Percentiles rank a stretch among this genome's conserved stretches.
Evolutionary conservation across 1,140 invertebrate genomes (phyloP).

Genomic region (Drosophila subobscura): DNA sequence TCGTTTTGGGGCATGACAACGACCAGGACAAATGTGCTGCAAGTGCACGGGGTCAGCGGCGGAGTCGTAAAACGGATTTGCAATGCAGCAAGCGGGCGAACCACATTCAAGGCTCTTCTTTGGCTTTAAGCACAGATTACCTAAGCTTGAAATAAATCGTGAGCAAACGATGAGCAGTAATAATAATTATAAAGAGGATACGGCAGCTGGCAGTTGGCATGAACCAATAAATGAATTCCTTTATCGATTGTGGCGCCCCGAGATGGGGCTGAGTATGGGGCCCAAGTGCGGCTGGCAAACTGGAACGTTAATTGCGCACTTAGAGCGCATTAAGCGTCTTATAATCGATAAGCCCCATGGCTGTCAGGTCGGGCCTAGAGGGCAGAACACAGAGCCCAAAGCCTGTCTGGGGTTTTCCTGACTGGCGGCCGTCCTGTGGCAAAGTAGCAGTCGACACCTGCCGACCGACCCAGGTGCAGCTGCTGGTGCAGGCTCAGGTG

Average conservation of each 20-base stretch:
- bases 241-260: slow-evolving; percentile 1
- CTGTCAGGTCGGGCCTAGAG: slow-evolving; percentile 32
- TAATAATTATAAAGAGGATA: background rate
- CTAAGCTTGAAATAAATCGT: slow-evolving; percentile 22
- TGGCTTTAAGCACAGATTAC: slow-evolving; percentile 39
- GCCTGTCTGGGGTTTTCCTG: background rate
- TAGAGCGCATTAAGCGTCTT: slow-evolving; percentile 54
- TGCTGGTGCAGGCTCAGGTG: slow-evolving; percentile 7
- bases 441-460: slow-evolving; percentile 43
- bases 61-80: slow-evolving; percentile 45
- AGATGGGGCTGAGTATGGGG: slow-evolving; percentile 37
- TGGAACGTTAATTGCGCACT: slow-evolving; percentile 73
- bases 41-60: slow-evolving; percentile 53
- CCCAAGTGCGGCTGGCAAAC: slow-evolving; percentile 40
- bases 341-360: slow-evolving; percentile 73
- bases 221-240: slow-evolving; percentile 30
- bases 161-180: background rate
- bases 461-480: slow-evolving; percentile 6
- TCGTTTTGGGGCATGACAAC: slow-evolving; percentile 48
- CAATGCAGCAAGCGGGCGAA: background rate
- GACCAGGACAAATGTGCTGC: slow-evolving; percentile 50
- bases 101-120: slow-evolving; percentile 21
- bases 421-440: slow-evolving; percentile 1
- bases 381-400: slow-evolving; percentile 10
- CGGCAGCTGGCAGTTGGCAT: background rate